These are phyloP conservation scores for Hypena proboscidalis DNA, from an alignment of 2,888 invertebrate genomes.

Conservation along the genomic window DNA sequence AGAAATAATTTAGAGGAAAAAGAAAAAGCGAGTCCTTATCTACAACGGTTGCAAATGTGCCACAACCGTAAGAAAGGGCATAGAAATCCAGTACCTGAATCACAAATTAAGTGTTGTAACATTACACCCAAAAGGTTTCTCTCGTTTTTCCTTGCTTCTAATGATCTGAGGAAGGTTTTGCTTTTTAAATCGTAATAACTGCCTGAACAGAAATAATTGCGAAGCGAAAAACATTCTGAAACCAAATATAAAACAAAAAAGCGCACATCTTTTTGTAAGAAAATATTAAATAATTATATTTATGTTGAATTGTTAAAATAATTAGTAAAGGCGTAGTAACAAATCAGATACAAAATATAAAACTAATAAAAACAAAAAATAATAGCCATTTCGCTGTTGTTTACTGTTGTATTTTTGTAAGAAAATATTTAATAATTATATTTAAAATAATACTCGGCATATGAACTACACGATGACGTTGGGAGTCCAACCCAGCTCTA, in stretches of 20 bases:
- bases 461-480: too few relatives aligned
- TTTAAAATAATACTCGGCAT: too few relatives aligned
- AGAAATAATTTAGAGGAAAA: slow-evolving; percentile 6
- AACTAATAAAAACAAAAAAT: too few relatives aligned
- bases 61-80: slow-evolving; percentile 24
- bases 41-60: slow-evolving; percentile 14
- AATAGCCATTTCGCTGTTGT: too few relatives aligned
- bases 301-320: too few relatives aligned
- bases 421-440: too few relatives aligned
- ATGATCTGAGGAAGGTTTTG: slow-evolving; percentile 50
- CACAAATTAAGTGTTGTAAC: slow-evolving; percentile 47
- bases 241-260: slow-evolving; percentile 35
- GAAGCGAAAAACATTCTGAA: slow-evolving; percentile 37
- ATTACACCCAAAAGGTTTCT: slow-evolving; percentile 48
- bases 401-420: too few relatives aligned
- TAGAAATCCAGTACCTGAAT: slow-evolving; percentile 45
- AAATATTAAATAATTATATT: too few relatives aligned
- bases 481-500: too few relatives aligned
- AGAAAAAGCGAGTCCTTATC: slow-evolving; percentile 23
- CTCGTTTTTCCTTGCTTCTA: slow-evolving; percentile 50
- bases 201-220: slow-evolving; percentile 45
- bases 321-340: too few relatives aligned
- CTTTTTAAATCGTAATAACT: slow-evolving; percentile 52
- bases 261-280: too few relatives aligned
- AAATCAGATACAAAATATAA: too few relatives aligned